Conservation (phyloP, 2,888 invertebrate species). For the Folsomia manolachei region DNA sequence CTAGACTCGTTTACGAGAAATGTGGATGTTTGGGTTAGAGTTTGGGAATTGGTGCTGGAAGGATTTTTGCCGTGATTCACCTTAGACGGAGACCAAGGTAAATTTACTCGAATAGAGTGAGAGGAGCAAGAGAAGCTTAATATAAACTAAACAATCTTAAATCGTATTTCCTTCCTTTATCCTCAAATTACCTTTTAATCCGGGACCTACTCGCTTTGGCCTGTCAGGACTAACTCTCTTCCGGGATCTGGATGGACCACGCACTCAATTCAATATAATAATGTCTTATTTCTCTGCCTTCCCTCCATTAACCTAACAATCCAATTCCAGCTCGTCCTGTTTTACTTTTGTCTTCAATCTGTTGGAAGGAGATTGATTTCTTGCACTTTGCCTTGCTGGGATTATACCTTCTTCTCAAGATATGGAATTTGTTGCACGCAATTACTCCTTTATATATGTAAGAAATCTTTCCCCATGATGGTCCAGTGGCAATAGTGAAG, state of each 20-base stretch:
- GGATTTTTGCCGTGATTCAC: neutral
- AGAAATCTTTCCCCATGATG: too few species aligned
- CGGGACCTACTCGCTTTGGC: neutral
- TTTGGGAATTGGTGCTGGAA: neutral
- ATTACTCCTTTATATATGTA: too few species aligned
- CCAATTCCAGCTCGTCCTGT: neutral
- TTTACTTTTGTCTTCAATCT: neutral
- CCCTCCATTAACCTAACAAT: too few species aligned
- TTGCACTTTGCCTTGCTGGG: neutral
- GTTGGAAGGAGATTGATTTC: neutral
- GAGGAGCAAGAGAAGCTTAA: neutral
- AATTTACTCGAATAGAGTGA: neutral
- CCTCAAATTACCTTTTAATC: constrained; percentile 5
- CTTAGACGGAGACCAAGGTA: too few species aligned
- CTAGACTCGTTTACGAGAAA: too few species aligned
- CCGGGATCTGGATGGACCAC: too few species aligned
- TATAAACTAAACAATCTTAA: neutral
- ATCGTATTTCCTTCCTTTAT: neutral
- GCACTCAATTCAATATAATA: too few species aligned
- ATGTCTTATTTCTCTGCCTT: too few species aligned
- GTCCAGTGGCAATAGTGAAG: too few species aligned
- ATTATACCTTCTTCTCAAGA: too few species aligned
- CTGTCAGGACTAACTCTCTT: neutral
- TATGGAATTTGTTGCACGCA: too few species aligned
- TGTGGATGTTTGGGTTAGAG: neutral